Evolutionary conservation across 2,888 invertebrate genomes (phyloP).

Genomic region (Drosophila pseudotalamancana): DNA sequence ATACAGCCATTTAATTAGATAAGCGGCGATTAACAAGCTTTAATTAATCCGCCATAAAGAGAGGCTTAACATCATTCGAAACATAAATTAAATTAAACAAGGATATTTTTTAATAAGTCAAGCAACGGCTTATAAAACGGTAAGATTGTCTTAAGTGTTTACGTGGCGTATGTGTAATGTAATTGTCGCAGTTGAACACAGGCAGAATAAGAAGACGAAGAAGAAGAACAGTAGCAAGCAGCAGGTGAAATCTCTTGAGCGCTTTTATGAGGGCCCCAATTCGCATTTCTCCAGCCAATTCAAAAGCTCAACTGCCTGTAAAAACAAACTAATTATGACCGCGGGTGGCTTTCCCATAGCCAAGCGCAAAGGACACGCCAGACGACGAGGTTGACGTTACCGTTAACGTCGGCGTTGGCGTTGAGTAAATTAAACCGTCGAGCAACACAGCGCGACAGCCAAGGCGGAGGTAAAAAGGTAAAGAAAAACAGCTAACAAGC

Average conservation of each 20-base stretch:
- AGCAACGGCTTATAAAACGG: neutral
- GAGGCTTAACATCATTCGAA: too few species aligned
- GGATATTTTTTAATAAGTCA: neutral
- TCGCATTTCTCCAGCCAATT: conserved; percentile 53
- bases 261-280: conserved; percentile 46
- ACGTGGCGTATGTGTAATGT: conserved; percentile 57
- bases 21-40: too few species aligned
- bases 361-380: too few species aligned
- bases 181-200: conserved; percentile 33
- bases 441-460: conserved; percentile 48
- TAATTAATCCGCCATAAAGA: neutral
- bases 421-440: conserved; percentile 70
- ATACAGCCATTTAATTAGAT: neutral
- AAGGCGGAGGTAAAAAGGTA: too few species aligned
- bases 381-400: too few species aligned
- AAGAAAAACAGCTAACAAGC: conserved; percentile 21
- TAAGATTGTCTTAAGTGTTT: conserved; percentile 7
- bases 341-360: conserved; percentile 50
- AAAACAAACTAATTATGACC: conserved; percentile 78
- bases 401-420: conserved; percentile 16
- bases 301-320: conserved; percentile 68
- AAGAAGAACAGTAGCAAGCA: neutral
- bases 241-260: conserved; percentile 40
- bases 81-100: neutral
- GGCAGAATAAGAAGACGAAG: too few species aligned